Evolutionary conservation across 1,140 invertebrate genomes (phyloP).

Genomic region (Globodera rostochiensis): DNA sequence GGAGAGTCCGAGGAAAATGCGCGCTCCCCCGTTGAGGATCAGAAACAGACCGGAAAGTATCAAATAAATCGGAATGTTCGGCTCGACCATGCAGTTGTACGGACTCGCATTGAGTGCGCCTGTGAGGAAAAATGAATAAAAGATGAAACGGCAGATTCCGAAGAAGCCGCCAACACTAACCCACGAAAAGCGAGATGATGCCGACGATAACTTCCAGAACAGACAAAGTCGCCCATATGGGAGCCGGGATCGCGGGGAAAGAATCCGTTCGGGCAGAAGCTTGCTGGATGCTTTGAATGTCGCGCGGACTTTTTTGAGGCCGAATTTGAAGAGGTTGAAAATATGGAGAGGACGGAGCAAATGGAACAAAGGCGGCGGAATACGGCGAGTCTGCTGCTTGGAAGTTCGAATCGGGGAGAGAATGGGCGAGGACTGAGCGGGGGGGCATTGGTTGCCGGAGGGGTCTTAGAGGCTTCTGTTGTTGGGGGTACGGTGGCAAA

Average conservation of each 20-base stretch:
- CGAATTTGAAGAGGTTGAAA: not conserved
- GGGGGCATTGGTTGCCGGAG: not conserved
- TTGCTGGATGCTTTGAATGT: not conserved
- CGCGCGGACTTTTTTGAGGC: not conserved
- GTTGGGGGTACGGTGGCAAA: not conserved
- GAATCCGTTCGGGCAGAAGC: not conserved
- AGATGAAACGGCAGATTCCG: not conserved
- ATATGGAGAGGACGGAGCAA: not conserved
- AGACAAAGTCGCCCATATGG: conserved; percentile 30
- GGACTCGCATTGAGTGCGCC: conserved; percentile 37
- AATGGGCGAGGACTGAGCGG: not conserved
- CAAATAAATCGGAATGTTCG: conserved; percentile 44
- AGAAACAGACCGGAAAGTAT: conserved; percentile 37
- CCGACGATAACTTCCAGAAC: conserved; percentile 35
- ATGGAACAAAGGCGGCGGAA: not conserved
- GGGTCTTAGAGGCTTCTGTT: not conserved
- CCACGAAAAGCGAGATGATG: conserved; percentile 29
- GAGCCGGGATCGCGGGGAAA: conserved; percentile 24
- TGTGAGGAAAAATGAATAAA: not conserved
- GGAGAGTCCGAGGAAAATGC: conserved; percentile 24
- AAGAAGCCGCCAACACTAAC: conserved; percentile 12
- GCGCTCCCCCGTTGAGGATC: conserved; percentile 34
- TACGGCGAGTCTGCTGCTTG: not conserved
- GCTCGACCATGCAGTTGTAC: conserved; percentile 40
- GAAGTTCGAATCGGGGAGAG: not conserved